Percentiles rank a stretch among this genome's conserved stretches.
Conservation (phyloP, 2,113 vertebrate species). For the Thinocorus orbignyianus region DNA sequence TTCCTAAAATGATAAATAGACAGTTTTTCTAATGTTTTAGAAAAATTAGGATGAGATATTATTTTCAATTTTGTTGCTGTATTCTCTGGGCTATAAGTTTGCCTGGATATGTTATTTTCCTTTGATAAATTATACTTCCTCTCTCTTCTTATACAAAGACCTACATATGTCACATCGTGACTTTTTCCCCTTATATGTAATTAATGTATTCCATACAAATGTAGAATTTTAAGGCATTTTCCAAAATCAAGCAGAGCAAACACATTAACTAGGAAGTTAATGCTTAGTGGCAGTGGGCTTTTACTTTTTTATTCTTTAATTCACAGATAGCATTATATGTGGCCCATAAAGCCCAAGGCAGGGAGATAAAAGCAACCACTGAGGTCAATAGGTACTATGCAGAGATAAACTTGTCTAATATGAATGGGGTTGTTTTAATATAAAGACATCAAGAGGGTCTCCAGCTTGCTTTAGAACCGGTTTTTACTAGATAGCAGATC, state of each 20-base stretch:
- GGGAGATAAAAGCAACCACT: background rate
- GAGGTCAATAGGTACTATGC: background rate
- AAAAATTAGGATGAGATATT: background rate
- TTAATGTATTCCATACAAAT: background rate
- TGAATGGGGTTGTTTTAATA: background rate
- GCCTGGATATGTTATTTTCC: background rate
- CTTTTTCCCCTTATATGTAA: background rate
- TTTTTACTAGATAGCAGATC: background rate
- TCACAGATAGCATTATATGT: background rate
- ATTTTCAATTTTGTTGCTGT: background rate
- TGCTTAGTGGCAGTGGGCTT: background rate
- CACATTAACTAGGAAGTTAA: background rate
- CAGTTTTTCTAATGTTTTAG: background rate
- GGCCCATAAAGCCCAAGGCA: background rate
- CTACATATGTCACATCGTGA: background rate
- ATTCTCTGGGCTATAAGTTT: background rate
- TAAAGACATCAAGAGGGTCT: background rate
- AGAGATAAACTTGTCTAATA: background rate
- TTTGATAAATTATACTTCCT: background rate
- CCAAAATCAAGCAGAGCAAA: background rate
- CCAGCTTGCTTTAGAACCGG: background rate
- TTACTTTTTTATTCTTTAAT: background rate
- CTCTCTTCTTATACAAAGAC: background rate
- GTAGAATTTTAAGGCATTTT: background rate
- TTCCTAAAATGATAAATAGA: background rate